A percentile compares a stretch with the other conserved stretches of the same genome.
Conservation (phyloP, 2,797 vertebrate genomes). For the Tiaroga cobitis region DNA sequence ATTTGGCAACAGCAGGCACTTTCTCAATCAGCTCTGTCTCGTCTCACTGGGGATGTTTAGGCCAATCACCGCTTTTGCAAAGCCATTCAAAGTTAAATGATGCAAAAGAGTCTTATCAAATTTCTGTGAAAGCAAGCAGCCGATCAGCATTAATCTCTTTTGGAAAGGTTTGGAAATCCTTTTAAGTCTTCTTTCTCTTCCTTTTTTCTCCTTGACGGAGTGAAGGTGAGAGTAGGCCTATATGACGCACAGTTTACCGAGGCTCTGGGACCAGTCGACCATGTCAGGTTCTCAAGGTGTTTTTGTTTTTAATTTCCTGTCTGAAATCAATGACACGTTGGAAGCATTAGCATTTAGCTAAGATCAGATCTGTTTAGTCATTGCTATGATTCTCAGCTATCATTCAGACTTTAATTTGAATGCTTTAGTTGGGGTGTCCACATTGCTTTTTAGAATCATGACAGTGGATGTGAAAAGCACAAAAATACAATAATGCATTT, state of each 20-base stretch:
- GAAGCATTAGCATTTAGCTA: not conserved
- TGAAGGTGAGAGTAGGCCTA: conserved; percentile 21
- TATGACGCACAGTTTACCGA: not conserved
- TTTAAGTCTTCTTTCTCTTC: conserved; percentile 21
- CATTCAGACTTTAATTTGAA: not conserved
- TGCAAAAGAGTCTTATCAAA: conserved; percentile 43
- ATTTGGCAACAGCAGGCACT: conserved; percentile 12
- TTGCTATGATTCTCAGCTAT: not conserved
- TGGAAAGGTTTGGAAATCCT: conserved; percentile 33
- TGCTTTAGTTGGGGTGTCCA: conserved; percentile 3
- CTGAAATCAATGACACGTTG: conserved; percentile 8
- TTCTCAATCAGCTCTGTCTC: conserved; percentile 19
- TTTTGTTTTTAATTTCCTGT: conserved; percentile 16
- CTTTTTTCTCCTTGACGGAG: conserved; percentile 31
- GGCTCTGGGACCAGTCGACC: not conserved
- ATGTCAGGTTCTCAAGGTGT: conserved; percentile 23
- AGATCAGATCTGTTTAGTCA: not conserved
- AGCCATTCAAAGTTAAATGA: conserved; percentile 46
- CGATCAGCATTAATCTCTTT: conserved; percentile 42
- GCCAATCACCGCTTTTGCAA: conserved; percentile 31
- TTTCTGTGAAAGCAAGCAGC: conserved; percentile 36
- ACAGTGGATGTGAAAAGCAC: not conserved
- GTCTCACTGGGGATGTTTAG: conserved; percentile 9
- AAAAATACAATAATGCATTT: not conserved
- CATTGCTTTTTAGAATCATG: not conserved